A percentile compares a stretch with the other conserved stretches of the same genome.
These are phyloP conservation scores for Philotrypesis tridentata DNA, from an alignment of 1,140 invertebrate genomes.

Conservation along the genomic window DNA sequence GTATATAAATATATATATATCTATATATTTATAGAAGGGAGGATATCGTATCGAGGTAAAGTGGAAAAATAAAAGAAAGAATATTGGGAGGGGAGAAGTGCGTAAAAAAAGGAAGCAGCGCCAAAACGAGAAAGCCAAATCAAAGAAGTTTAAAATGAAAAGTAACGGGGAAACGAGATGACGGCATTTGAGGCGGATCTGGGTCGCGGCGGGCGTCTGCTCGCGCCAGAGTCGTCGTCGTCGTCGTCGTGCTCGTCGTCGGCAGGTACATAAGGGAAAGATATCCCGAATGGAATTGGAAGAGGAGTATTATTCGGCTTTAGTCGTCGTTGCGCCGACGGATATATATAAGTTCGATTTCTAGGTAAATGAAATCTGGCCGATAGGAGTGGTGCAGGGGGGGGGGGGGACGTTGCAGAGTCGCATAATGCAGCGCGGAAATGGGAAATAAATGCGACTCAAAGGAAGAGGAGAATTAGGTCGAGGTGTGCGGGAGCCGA, in stretches of 20 bases:
- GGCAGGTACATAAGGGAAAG: constrained; percentile 20
- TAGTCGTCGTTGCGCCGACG: constrained; percentile 12
- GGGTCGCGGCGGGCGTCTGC: constrained; percentile 25
- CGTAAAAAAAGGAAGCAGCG: background rate
- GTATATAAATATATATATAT: too few species aligned
- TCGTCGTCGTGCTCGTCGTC: too few species aligned
- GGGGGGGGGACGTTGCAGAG: constrained; percentile 22
- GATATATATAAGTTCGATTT: constrained; percentile 46
- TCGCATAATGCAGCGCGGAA: constrained; percentile 38
- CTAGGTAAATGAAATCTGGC: constrained; percentile 41
- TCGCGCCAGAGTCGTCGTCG: too few species aligned
- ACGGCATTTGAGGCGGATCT: constrained; percentile 1
- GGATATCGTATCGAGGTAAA: background rate
- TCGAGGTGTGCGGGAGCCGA: background rate
- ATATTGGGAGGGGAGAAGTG: background rate
- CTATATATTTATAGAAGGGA: too few species aligned
- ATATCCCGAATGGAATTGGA: constrained; percentile 35
- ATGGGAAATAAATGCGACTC: constrained; percentile 43
- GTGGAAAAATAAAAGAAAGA: background rate
- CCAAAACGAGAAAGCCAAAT: background rate
- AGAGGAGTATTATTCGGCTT: constrained; percentile 36
- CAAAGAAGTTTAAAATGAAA: constrained; percentile 23
- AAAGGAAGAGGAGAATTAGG: constrained; percentile 29
- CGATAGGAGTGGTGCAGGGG: too few species aligned
- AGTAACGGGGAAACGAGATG: constrained; percentile 18